phyloP scores from a whole-genome alignment of 2,888 invertebrate species.

The Cantharis nigra region DNA sequence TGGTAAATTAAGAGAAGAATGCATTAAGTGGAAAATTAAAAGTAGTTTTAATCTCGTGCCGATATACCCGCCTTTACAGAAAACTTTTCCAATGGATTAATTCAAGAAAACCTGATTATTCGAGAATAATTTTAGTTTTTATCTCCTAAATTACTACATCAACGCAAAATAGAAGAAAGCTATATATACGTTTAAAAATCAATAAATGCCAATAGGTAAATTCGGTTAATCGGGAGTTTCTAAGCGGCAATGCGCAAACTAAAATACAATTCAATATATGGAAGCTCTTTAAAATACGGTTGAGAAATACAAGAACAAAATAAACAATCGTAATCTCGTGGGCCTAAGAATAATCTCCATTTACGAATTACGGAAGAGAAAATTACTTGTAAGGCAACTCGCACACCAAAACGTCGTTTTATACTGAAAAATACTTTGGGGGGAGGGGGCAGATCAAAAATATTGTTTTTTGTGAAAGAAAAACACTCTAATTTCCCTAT shows the following conservation, averaged over 20 bases:
- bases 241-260: not conserved
- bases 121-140: not conserved
- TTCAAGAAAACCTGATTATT: no score
- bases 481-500: no score
- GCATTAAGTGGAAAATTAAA: not conserved
- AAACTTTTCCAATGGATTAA: not conserved
- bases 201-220: not conserved
- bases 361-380: not conserved
- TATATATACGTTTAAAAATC: not conserved
- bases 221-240: not conserved
- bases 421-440: no score
- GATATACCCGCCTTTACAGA: not conserved
- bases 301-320: not conserved
- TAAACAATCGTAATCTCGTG: not conserved
- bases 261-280: not conserved
- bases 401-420: not conserved
- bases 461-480: no score
- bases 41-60: not conserved
- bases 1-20: not conserved
- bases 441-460: no score
- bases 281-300: not conserved
- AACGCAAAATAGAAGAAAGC: not conserved
- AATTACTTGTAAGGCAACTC: not conserved
- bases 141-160: not conserved
- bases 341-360: not conserved